Conservation (phyloP, 2,113 vertebrate genomes). For the Pontoporia blainvillei region DNA sequence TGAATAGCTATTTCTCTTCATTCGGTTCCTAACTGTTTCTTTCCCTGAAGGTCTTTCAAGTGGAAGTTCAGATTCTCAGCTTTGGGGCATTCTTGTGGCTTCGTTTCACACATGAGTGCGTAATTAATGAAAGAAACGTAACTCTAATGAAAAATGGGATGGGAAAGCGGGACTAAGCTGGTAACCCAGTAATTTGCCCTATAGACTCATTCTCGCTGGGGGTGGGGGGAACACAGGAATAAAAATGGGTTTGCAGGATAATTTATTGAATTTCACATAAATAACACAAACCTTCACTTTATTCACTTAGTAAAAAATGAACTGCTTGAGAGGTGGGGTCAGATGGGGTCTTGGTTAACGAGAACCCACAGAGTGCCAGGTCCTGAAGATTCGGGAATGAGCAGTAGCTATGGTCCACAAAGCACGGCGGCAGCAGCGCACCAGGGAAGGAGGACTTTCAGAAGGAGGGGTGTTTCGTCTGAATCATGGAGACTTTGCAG, state of each 20-base stretch:
- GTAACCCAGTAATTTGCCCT: background rate
- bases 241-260: background rate
- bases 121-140: background rate
- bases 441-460: accelerated
- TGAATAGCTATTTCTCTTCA: slow-evolving; percentile 25
- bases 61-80: background rate
- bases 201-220: background rate
- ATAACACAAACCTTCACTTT: background rate
- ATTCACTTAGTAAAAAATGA: background rate
- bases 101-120: background rate
- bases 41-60: background rate
- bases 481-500: background rate
- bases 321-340: background rate
- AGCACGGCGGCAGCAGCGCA: accelerated
- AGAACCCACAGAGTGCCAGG: background rate
- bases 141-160: background rate
- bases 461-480: background rate
- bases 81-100: background rate
- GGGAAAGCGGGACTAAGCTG: background rate
- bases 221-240: background rate
- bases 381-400: background rate
- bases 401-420: background rate
- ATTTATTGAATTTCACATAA: background rate
- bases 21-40: background rate
- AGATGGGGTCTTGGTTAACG: background rate